A percentile compares a stretch with the other conserved stretches of the same genome.
phyloP scores from a whole-genome alignment of 1,140 invertebrate genomes.

The Rhyacophila brunnea region DNA sequence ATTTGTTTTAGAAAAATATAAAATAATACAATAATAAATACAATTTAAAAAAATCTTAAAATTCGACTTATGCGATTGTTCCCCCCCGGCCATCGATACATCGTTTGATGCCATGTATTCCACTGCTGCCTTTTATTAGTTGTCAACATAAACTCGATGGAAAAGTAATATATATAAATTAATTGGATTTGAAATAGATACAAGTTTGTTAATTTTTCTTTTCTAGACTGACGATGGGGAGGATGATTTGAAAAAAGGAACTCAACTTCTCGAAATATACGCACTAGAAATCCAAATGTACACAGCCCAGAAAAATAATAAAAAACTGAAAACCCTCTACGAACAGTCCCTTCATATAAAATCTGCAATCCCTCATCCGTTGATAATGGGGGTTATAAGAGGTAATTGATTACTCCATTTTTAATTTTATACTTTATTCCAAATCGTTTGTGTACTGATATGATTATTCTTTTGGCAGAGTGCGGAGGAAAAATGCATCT shows the following conservation, averaged over 20 bases:
- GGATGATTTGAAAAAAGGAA: conserved; percentile 98
- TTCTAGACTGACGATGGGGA: conserved; percentile 95
- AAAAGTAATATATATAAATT: too few relatives aligned
- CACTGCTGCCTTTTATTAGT: too few relatives aligned
- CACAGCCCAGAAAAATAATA: conserved; percentile 99
- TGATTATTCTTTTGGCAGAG: conserved; percentile 69
- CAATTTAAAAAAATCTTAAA: too few relatives aligned
- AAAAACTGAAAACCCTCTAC: conserved; percentile 96
- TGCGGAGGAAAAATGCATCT: conserved; percentile 99
- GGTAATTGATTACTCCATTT: conserved; percentile 54
- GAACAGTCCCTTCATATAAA: conserved; percentile 99
- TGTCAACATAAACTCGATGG: too few relatives aligned
- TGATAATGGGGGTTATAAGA: conserved; percentile 99
- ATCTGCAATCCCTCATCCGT: conserved; percentile 98
- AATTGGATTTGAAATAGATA: conserved; percentile 4
- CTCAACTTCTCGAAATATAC: conserved; percentile 97
- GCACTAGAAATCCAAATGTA: conserved; percentile 99
- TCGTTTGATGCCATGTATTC: too few relatives aligned
- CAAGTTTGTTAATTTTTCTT: conserved; percentile 19
- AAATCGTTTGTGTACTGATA: conserved; percentile 1
- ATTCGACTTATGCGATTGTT: too few relatives aligned
- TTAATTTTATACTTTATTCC: not conserved
- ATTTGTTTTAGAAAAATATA: too few relatives aligned
- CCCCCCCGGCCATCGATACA: too few relatives aligned
- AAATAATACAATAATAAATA: too few relatives aligned